phyloP scores from a whole-genome alignment of 2,113 vertebrate species.

The Alethe castanea region DNA sequence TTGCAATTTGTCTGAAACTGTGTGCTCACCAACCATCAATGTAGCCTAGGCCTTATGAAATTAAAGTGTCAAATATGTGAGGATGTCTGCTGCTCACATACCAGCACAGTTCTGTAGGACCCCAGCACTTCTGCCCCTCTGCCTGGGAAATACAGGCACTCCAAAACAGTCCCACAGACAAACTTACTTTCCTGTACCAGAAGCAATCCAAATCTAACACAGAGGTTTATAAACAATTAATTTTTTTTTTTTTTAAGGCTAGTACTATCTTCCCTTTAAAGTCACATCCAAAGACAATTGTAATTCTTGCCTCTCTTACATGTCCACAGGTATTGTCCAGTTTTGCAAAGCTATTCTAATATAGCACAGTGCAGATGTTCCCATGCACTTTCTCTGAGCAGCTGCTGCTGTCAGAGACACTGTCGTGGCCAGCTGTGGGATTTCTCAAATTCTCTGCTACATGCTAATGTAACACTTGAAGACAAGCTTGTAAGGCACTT shows the following conservation, averaged over 20 bases:
- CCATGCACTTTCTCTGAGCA: neutral
- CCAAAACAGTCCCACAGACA: neutral
- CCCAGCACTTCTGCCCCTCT: accelerated
- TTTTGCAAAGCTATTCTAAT: neutral
- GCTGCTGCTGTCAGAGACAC: neutral
- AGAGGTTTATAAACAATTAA: neutral
- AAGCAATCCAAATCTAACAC: neutral
- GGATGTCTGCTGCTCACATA: neutral
- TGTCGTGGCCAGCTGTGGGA: neutral
- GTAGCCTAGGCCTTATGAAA: neutral
- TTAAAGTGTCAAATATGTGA: neutral
- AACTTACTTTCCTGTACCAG: neutral
- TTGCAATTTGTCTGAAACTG: neutral
- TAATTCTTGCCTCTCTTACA: neutral
- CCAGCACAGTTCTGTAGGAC: neutral
- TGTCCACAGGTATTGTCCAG: neutral
- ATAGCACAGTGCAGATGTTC: neutral
- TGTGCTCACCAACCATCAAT: accelerated
- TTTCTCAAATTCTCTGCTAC: neutral
- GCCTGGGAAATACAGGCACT: neutral
- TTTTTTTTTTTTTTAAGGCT: neutral
- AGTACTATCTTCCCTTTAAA: neutral
- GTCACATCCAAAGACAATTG: neutral
- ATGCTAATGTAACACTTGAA: neutral
- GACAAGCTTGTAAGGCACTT: neutral